phyloP scores from a whole-genome alignment of 2,888 invertebrate species.

The Pseudococcus viburni region DNA sequence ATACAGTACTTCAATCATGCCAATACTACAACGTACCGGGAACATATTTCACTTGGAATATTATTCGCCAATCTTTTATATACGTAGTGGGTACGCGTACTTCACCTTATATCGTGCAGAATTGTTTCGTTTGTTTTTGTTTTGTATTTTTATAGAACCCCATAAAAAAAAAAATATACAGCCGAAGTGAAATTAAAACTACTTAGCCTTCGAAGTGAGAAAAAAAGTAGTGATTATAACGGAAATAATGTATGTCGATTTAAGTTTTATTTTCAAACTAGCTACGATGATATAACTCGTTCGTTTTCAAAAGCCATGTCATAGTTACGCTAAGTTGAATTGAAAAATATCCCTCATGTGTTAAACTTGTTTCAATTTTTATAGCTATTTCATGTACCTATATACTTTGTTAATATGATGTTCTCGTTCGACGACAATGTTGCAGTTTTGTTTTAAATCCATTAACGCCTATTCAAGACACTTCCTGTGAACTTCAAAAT shows the following conservation, averaged over 20 bases:
- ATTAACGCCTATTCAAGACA: conserved; percentile 91
- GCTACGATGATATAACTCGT: not conserved
- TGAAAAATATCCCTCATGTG: not conserved
- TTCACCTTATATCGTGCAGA: not conserved
- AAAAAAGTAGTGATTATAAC: not conserved
- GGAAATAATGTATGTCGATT: not conserved
- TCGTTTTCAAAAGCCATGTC: not conserved
- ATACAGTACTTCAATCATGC: conserved; percentile 13
- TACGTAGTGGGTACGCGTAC: too few species aligned
- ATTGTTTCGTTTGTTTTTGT: not conserved
- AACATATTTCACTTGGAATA: not conserved
- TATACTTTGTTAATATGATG: not conserved
- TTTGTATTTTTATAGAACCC: not conserved
- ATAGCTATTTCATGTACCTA: conserved; percentile 43
- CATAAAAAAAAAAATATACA: not conserved
- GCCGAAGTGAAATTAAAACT: not conserved
- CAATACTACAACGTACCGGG: not conserved
- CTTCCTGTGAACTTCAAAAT: conserved; percentile 91
- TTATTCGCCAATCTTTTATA: not conserved
- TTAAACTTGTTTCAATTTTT: not conserved
- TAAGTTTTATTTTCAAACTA: not conserved
- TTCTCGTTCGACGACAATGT: conserved; percentile 70
- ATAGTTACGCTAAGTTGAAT: conserved; percentile 24
- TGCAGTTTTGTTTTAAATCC: conserved; percentile 92
- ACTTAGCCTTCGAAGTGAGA: not conserved